Conservation (phyloP, 2,113 vertebrate species). For the Rhagologus leucostigma region DNA sequence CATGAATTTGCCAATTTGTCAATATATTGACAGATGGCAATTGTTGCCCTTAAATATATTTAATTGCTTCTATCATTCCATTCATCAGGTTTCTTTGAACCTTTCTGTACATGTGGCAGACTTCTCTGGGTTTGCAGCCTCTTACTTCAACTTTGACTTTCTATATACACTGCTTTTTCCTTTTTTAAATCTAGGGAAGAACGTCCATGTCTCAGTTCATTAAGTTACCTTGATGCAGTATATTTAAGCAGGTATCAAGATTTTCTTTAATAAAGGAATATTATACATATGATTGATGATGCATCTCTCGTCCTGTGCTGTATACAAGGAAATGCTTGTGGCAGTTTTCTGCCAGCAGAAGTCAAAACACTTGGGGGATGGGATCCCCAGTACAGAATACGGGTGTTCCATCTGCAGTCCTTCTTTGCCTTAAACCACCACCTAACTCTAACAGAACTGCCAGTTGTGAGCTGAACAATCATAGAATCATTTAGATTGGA, state of each 20-base stretch:
- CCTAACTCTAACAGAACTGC: neutral
- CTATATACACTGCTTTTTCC: fast-evolving
- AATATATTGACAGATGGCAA: neutral
- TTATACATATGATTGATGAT: neutral
- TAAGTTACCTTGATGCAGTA: neutral
- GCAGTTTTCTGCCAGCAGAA: neutral
- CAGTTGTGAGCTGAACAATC: neutral
- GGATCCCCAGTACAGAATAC: neutral
- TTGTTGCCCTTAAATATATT: neutral
- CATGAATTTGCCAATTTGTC: neutral
- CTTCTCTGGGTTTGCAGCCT: neutral
- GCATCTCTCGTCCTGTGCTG: neutral
- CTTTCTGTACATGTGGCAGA: neutral
- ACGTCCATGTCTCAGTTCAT: neutral
- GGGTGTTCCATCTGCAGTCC: neutral
- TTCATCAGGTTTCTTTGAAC: neutral
- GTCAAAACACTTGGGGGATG: neutral
- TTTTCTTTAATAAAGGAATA: neutral
- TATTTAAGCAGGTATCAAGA: neutral
- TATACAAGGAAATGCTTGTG: neutral
- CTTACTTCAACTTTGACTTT: neutral
- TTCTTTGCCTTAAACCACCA: neutral
- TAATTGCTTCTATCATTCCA: neutral
- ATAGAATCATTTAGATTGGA: neutral
- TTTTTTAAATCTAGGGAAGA: neutral